phyloP scores from a whole-genome alignment of 2,113 vertebrate species.

The Phalacrocorax aristotelis region DNA sequence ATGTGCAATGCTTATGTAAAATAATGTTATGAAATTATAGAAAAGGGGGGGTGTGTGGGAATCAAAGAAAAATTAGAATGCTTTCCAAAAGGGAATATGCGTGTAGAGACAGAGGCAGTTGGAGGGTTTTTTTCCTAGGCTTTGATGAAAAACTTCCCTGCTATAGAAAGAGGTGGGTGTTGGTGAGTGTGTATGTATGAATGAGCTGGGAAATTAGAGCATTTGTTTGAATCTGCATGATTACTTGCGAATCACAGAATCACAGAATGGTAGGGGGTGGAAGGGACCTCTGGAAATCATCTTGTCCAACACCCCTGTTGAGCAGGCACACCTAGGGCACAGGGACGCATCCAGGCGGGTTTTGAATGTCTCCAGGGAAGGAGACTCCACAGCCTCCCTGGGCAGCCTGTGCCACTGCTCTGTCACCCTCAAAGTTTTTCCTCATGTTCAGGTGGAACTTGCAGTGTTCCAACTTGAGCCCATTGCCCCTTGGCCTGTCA shows the following conservation, averaged over 20 bases:
- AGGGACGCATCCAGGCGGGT: too few species aligned
- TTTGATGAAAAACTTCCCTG: neutral
- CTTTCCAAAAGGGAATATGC: neutral
- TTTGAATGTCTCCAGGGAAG: too few species aligned
- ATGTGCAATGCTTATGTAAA: neutral
- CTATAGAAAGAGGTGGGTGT: neutral
- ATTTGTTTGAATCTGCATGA: neutral
- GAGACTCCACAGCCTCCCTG: too few species aligned
- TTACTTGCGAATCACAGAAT: neutral
- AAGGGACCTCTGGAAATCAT: too few species aligned
- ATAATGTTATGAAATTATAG: neutral
- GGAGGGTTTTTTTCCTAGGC: neutral
- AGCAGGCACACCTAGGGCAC: too few species aligned
- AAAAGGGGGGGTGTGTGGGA: rapidly evolving
- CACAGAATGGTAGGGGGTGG: too few species aligned
- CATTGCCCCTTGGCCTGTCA: too few species aligned
- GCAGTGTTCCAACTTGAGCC: too few species aligned
- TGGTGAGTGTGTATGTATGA: neutral
- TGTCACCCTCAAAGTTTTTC: too few species aligned
- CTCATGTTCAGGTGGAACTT: too few species aligned
- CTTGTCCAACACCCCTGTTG: too few species aligned
- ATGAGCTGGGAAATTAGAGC: neutral
- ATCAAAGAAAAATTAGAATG: neutral
- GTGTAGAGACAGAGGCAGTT: neutral
- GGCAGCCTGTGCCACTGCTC: too few species aligned